These are phyloP conservation scores for Halisarca cf. caerulea DNA, from an alignment of 37 sponge, comb jelly and placozoan species.

Conservation along the genomic window DNA sequence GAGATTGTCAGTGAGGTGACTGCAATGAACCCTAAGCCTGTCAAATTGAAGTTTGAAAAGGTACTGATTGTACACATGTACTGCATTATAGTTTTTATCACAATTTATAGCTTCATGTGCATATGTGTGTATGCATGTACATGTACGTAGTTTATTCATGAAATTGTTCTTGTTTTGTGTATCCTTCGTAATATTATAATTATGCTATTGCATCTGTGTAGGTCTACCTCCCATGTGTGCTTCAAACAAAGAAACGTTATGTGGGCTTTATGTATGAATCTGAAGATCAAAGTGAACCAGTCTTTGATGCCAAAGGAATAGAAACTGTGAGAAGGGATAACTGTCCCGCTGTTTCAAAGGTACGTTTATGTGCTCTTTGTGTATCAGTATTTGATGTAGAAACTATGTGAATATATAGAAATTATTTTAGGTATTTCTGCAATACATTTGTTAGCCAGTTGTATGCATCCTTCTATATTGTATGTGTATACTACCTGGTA, in stretches of 20 bases:
- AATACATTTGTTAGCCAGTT: too few relatives aligned
- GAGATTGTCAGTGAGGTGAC: constrained; percentile 85
- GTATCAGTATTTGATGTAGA: too few relatives aligned
- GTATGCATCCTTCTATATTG: neutral
- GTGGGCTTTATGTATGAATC: constrained; percentile 88
- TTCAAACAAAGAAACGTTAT: constrained; percentile 94
- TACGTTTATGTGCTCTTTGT: too few relatives aligned
- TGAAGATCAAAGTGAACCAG: constrained; percentile 74
- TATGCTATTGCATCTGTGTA: neutral
- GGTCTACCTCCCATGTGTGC: constrained; percentile 90
- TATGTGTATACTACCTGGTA: neutral
- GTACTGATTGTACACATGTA: constrained; percentile 24
- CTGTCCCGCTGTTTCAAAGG: constrained; percentile 90
- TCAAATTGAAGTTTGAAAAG: constrained; percentile 96
- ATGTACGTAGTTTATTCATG: neutral
- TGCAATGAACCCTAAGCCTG: constrained; percentile 84
- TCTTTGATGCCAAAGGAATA: constrained; percentile 95
- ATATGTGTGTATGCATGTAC: too few relatives aligned
- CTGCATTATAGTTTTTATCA: too few relatives aligned
- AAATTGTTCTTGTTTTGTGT: too few relatives aligned
- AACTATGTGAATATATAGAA: too few relatives aligned
- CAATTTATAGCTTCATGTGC: too few relatives aligned
- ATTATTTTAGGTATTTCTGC: too few relatives aligned
- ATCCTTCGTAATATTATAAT: too few relatives aligned
- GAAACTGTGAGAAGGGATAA: constrained; percentile 95